Conservation (phyloP, 2,797 vertebrate genomes). For the Rhynchotus rufescens region DNA sequence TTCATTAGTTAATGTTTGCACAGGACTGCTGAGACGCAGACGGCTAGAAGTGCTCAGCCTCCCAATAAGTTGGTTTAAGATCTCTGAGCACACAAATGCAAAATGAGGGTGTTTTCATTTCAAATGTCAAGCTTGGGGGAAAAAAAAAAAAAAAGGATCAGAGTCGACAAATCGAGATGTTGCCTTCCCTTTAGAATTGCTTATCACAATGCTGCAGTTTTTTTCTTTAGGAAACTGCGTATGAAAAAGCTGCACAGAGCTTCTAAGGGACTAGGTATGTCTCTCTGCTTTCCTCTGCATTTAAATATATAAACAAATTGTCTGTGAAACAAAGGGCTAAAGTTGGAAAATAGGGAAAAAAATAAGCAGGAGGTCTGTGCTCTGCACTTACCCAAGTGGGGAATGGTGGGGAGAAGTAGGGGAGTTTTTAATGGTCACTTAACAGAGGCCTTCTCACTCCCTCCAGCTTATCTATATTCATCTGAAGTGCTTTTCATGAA, state of each 20-base stretch:
- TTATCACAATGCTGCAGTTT: not conserved
- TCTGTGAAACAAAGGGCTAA: not conserved
- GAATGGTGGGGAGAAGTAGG: not conserved
- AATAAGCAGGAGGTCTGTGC: not conserved
- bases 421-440: not conserved
- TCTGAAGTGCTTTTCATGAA: not conserved
- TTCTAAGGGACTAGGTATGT: not conserved
- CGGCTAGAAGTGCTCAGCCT: constrained; percentile 52
- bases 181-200: not conserved
- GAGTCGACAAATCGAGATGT: constrained; percentile 18
- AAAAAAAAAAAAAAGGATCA: constrained; percentile 12
- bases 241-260: not conserved
- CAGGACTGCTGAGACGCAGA: not conserved
- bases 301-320: not conserved
- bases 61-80: constrained; percentile 53
- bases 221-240: not conserved
- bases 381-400: not conserved
- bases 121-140: constrained; percentile 23
- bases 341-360: not conserved
- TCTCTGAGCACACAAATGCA: constrained; percentile 56
- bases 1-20: constrained; percentile 66
- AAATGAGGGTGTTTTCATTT: constrained; percentile 42
- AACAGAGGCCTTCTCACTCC: not conserved
- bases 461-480: not conserved
- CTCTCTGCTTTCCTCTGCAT: not conserved